Base-by-base conservation (phyloP, 1,140 invertebrate genomes). In the Ceratitis capitata region DNA sequence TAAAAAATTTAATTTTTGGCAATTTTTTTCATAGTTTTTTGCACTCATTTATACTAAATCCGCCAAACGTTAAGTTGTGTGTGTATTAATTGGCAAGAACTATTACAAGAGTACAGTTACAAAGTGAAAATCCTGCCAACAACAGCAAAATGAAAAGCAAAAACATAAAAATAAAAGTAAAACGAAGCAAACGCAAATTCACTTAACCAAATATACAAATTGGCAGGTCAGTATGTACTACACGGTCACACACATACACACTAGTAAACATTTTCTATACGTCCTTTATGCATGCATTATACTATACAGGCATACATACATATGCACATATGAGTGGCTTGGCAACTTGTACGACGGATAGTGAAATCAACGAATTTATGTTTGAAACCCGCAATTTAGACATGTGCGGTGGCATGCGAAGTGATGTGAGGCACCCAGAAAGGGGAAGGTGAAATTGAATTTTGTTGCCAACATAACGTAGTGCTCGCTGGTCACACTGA, bases 341-440 rank as follows among this genome's bases (percentile, higher is more conserved):
- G 4, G 9, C 51, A n/a, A 23, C 23, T 9, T 53, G 51, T 9
- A 45, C 69, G 19, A 45, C n/a, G 69, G 69, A 47, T 47, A 47
- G 69, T 78, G 69, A 78, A 78, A 78, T 78, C 39, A 45, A 78
- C 39, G 69, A 47, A 78, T 78, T 78, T 78, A 78, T 78, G 69
- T 39, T 45, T 12, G 69, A 78, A 78, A 23, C 39, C 39, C n/a
- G n/a, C 19, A 23, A 45, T 78, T 78, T 78, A 6, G 39, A 47
- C 39, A 78, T 23, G 39, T 12, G 69, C 2, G 9, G 69, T 39
- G 14, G 39, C 5, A 23, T 2, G 35, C 23, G 39, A 7, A 6
- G n/a, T n/a, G n/a, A n/a, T n/a, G n/a, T n/a, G n/a, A n/a, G n/a
- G n/a, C n/a, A n/a, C n/a, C n/a, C n/a, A n/a, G n/a, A n/a, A n/a